phyloP scores from a whole-genome alignment of 2,888 invertebrate genomes.

The Melanostoma scalare region DNA sequence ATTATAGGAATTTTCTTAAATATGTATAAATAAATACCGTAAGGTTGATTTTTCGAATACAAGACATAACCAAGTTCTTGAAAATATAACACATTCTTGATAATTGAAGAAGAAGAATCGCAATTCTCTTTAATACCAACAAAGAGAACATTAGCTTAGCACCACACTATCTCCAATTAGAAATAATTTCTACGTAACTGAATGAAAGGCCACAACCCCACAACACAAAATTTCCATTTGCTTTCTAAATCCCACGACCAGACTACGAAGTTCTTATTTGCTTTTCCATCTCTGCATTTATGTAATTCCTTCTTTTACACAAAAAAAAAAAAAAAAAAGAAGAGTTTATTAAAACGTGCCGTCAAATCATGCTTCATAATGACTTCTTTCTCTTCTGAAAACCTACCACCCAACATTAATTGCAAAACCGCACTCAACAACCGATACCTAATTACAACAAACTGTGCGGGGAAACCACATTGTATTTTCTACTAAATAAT shows the following conservation, averaged over 20 bases:
- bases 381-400: neutral
- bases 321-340: neutral
- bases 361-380: neutral
- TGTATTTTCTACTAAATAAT: constrained; percentile 17
- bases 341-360: neutral
- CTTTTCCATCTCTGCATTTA: constrained; percentile 12
- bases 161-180: no score
- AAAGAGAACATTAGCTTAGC: no score
- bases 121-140: no score
- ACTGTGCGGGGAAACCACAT: neutral
- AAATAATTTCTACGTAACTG: no score
- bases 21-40: no score
- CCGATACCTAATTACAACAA: constrained; percentile 33
- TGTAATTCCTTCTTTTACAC: neutral
- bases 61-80: no score
- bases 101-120: no score
- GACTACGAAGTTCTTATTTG: constrained; percentile 4
- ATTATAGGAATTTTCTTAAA: no score
- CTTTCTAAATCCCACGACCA: constrained; percentile 4
- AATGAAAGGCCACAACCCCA: no score
- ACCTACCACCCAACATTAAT: constrained; percentile 16
- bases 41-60: no score
- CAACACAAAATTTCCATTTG: no score
- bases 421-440: constrained; percentile 32
- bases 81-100: no score